Percentiles rank a stretch among this genome's conserved stretches.
These are phyloP conservation scores for Syndactyla subalaris DNA, from an alignment of 2,797 vertebrate genomes.

Conservation along the genomic window DNA sequence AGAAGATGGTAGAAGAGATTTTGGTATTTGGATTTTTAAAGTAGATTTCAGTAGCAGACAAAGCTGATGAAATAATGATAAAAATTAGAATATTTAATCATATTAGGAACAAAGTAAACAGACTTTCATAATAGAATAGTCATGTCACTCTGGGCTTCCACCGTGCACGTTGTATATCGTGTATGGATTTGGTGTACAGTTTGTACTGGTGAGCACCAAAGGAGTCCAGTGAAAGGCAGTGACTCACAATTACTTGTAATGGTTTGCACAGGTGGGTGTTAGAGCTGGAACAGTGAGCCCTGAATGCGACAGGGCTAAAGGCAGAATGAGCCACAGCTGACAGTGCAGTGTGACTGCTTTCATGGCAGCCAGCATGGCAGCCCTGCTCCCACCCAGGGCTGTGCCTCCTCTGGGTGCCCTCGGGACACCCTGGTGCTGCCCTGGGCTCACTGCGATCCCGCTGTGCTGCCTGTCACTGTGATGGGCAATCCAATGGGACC, in stretches of 20 bases:
- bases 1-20: not conserved
- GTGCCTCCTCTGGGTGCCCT: not conserved
- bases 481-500: not conserved
- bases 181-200: fast-evolving
- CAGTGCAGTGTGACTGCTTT: not conserved
- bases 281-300: not conserved
- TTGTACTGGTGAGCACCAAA: not conserved
- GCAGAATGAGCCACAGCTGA: not conserved
- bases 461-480: not conserved
- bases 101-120: not conserved
- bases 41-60: not conserved
- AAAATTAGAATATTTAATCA: not conserved
- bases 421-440: not conserved
- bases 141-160: not conserved
- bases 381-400: not conserved
- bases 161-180: fast-evolving
- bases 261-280: not conserved
- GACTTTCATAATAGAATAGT: not conserved
- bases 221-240: not conserved
- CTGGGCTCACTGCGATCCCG: not conserved
- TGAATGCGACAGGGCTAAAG: not conserved
- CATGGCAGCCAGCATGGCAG: not conserved
- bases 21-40: not conserved
- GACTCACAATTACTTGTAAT: not conserved
- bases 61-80: not conserved